Base-by-base conservation (phyloP, 2,888 invertebrate genomes). In the Linnaemya tessellans region DNA sequence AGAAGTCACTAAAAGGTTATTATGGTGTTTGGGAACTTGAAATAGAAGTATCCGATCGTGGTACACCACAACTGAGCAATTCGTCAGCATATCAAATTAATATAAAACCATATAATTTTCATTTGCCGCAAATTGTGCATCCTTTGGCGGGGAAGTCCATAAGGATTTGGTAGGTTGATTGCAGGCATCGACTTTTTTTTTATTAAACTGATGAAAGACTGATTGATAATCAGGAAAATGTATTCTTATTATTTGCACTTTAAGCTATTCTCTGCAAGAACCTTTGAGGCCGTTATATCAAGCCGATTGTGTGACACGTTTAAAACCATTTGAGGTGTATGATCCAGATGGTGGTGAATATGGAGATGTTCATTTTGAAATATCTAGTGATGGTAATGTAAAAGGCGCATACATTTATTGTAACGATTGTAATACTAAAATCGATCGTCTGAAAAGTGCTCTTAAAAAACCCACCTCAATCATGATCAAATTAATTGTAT, bases 1-100 rank as follows among this genome's bases (percentile, higher is more conserved):
- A 89, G 0, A 90, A 92, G 87, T 90, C 93, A 84, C 89, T 95
- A 41, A 92, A 90, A 87, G 94, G 94, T 1, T 94, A 93, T 88
- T 95, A 94, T 93, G 95, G 95, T 43, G 93, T 93, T 1, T 95
- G 94, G 89, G 89, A 89, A 13, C 91, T 95, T 71, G 91, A 91
- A 83, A 93, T 95, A 51, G 91, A 95, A 94, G 94, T 94, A 0
- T 93, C 89, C 86, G 95, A 95, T 92, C 93, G 93, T 87, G 95
- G 95, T 30, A 87, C 90, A 54, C 87, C 87, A 0, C 93, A 89
- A 35, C 90, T 91, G 87, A 88, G 88, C 0, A 93, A 93, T 0
- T 89, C 91, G 41, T 92, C 93, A 85, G 91, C 88, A 4, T 94
- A 94, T 90, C 88, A 92, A 68, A 88, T 94, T 67, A 89, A 90